These are phyloP conservation scores for Mylabris sibirica DNA, from an alignment of 2,888 invertebrate species.

Conservation along the genomic window DNA sequence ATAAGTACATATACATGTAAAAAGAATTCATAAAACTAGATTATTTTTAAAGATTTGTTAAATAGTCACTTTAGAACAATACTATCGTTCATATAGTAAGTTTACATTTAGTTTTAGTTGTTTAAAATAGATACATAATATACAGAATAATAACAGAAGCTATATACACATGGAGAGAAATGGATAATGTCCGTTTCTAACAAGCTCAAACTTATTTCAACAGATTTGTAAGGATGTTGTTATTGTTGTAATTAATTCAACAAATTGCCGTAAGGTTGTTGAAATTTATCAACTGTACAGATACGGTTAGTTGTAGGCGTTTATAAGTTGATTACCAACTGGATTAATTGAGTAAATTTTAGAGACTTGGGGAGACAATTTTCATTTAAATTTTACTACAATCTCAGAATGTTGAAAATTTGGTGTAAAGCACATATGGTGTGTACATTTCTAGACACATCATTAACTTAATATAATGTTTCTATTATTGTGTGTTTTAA, in stretches of 20 bases:
- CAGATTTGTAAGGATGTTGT: slow-evolving; percentile 14
- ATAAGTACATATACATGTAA: not conserved
- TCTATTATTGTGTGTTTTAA: not conserved
- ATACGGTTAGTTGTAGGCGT: slow-evolving; percentile 10
- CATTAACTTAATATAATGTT: too few species aligned
- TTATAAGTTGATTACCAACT: not conserved
- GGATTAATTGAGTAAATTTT: not conserved
- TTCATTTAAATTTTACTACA: not conserved
- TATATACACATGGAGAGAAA: not conserved
- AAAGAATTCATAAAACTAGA: not conserved
- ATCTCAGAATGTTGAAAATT: not conserved
- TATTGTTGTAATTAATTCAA: slow-evolving; percentile 17
- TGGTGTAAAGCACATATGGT: not conserved
- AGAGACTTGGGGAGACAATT: not conserved
- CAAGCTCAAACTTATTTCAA: slow-evolving; percentile 2
- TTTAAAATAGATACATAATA: not conserved
- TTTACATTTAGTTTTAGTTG: not conserved
- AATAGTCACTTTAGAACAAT: not conserved
- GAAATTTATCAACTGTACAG: not conserved
- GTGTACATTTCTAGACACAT: too few species aligned
- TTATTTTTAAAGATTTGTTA: not conserved
- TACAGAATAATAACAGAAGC: not conserved
- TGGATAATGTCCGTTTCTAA: not conserved
- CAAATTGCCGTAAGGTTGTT: slow-evolving; percentile 9
- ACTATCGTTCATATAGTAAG: not conserved